These are phyloP conservation scores for Mythimna albipuncta DNA, from an alignment of 2,888 invertebrate species.

Conservation along the genomic window DNA sequence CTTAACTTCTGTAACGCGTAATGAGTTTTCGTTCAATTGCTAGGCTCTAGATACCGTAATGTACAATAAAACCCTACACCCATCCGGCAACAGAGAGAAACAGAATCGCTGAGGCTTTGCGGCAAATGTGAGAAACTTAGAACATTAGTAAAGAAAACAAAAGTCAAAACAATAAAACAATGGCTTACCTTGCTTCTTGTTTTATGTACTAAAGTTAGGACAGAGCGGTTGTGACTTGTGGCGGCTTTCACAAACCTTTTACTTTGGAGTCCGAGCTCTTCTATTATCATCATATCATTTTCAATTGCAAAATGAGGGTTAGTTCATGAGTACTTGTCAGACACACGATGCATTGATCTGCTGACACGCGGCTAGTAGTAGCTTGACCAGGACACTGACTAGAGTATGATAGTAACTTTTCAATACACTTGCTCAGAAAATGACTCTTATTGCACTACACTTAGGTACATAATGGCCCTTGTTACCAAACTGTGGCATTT, in stretches of 20 bases:
- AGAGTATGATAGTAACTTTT: too few relatives aligned
- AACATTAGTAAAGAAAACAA: slow-evolving; percentile 34
- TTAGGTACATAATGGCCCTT: too few relatives aligned
- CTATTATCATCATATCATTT: slow-evolving; percentile 2
- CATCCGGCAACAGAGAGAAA: slow-evolving; percentile 20
- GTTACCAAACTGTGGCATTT: too few relatives aligned
- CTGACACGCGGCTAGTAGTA: too few relatives aligned
- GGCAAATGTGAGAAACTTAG: slow-evolving; percentile 21
- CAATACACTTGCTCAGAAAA: too few relatives aligned
- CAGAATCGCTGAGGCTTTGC: neutral
- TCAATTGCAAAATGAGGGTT: neutral
- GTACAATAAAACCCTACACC: slow-evolving; percentile 37
- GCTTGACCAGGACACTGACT: too few relatives aligned
- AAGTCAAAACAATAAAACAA: slow-evolving; percentile 37
- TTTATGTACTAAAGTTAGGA: slow-evolving; percentile 27
- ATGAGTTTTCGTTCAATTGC: slow-evolving; percentile 26
- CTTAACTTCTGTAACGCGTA: neutral
- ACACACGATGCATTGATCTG: neutral
- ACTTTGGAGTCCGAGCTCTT: neutral
- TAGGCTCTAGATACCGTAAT: neutral
- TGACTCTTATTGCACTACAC: too few relatives aligned
- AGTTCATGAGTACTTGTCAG: neutral
- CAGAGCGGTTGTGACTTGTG: neutral
- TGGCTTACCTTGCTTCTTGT: slow-evolving; percentile 21
- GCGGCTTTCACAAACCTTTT: slow-evolving; percentile 1